These are phyloP conservation scores for Dromius quadrimaculatus DNA, from an alignment of 2,888 invertebrate genomes.

Conservation along the genomic window DNA sequence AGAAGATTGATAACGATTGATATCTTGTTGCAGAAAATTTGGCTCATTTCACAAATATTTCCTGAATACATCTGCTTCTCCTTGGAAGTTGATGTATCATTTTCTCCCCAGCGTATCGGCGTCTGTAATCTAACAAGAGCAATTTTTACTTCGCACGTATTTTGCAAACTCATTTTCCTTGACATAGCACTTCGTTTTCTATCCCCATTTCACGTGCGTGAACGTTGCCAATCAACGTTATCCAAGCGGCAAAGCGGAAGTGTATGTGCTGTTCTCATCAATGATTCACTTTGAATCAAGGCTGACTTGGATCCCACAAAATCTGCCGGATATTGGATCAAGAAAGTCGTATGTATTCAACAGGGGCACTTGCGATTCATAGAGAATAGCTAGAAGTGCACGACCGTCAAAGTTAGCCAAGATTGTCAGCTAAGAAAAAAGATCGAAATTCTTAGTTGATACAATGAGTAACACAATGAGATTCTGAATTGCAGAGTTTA, in stretches of 20 bases:
- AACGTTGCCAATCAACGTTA: constrained; percentile 41
- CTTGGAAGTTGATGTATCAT: no score
- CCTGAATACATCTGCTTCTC: no score
- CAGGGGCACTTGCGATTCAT: constrained; percentile 27
- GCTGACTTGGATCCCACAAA: constrained; percentile 28
- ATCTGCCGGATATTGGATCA: constrained; percentile 47
- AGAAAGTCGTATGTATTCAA: constrained; percentile 42
- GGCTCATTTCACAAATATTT: no score
- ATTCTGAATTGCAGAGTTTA: no score
- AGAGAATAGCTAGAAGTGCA: no score
- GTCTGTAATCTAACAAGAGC: neutral
- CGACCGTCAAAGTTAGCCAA: no score
- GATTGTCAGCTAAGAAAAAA: no score
- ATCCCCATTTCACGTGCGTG: constrained; percentile 13
- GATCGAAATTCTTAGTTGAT: no score
- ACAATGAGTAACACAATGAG: no score
- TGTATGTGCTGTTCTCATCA: constrained; percentile 30
- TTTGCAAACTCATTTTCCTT: constrained; percentile 17
- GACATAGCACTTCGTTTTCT: constrained; percentile 4
- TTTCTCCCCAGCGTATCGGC: constrained; percentile 4
- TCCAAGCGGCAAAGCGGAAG: constrained; percentile 38
- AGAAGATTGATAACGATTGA: no score
- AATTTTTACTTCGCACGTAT: constrained; percentile 21
- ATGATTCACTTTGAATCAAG: constrained; percentile 35
- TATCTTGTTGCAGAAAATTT: no score